A percentile compares a stretch with the other conserved stretches of the same genome.
Conservation (phyloP, 1,140 invertebrate species). For the Drosophila triauraria region DNA sequence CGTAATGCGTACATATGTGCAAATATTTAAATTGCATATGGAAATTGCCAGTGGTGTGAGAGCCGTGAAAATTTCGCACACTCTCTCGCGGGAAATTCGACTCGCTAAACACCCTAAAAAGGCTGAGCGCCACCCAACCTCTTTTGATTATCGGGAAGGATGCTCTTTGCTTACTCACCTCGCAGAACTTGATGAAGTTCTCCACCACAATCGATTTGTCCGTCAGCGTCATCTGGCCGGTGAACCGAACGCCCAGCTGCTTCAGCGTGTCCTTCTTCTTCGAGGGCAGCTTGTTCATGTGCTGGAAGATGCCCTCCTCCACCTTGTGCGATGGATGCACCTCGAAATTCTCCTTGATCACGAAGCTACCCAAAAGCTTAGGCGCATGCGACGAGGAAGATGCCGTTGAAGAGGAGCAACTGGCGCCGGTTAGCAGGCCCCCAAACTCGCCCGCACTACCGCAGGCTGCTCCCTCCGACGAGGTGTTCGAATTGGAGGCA, state of each 20-base stretch:
- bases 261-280: constrained; percentile 84
- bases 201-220: constrained; percentile 85
- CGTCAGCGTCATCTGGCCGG: constrained; percentile 83
- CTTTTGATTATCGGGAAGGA: neutral
- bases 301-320: constrained; percentile 84
- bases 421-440: constrained; percentile 61
- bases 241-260: constrained; percentile 81
- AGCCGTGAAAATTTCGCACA: constrained; percentile 33
- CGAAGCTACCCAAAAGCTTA: constrained; percentile 74
- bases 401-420: constrained; percentile 55
- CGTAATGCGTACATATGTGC: constrained; percentile 41
- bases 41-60: constrained; percentile 27
- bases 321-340: constrained; percentile 84
- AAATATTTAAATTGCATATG: constrained; percentile 66
- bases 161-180: constrained; percentile 59
- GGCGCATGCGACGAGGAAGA: constrained; percentile 56
- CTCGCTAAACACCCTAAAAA: constrained; percentile 24
- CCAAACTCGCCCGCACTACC: constrained; percentile 74
- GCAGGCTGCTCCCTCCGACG: constrained; percentile 76
- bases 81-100: constrained; percentile 33
- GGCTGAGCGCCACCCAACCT: neutral
- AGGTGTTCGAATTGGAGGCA: constrained; percentile 83
- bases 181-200: constrained; percentile 82
- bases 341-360: constrained; percentile 84
- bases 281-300: constrained; percentile 82